Evolutionary conservation across 2,113 vertebrate species (phyloP), one percentile per base, ranked within the genome.

Genomic region (Bombycilla garrulus): DNA sequence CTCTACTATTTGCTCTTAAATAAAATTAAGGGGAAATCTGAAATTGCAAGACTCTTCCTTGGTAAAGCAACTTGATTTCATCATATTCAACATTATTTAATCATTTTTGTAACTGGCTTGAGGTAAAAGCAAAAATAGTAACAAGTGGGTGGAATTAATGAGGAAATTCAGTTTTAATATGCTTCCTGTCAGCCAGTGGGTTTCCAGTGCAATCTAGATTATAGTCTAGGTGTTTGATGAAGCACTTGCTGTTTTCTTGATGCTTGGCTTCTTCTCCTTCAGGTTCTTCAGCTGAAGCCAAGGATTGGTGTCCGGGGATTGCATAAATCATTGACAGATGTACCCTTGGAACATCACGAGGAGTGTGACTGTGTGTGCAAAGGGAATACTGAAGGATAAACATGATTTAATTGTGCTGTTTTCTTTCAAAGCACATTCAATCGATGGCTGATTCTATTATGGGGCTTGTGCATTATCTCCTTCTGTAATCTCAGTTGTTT

Each of bases 211-310:
- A 88, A 6, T 86, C 44, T 54, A 62, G 4, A 18, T 83, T 24
- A 16, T 28, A 61, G 48, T 53, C 45, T 35, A 64, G 12, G 66
- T 69, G 21, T 86, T 23, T 42, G 36, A 62, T 42, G 20, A 65
- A 62, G 61, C 54, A 42, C 26, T 85, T 91, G 58, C 17, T 78
- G 8, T 86, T 93, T 65, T 78, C 29, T 60, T 97, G 88, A 97
- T 95, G 19, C 22, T 65, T 76, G 54, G 13, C 42, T 95, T 51
- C 42, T 97, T 93, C 48, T 89, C 25, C 87, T 96, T 61, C 92
- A 99, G 99, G 99, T 99, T 95, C 98, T 99, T 48, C 98, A 99
- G 95, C 87, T 99, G 96, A 99, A 99, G 95, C 98, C 99, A 91
- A 98, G 99, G 83, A 97, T 85, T 14, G 99, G 99, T 18, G 97